Evolutionary conservation across 1,140 invertebrate genomes (phyloP).

Genomic region (Cydia splendana): DNA sequence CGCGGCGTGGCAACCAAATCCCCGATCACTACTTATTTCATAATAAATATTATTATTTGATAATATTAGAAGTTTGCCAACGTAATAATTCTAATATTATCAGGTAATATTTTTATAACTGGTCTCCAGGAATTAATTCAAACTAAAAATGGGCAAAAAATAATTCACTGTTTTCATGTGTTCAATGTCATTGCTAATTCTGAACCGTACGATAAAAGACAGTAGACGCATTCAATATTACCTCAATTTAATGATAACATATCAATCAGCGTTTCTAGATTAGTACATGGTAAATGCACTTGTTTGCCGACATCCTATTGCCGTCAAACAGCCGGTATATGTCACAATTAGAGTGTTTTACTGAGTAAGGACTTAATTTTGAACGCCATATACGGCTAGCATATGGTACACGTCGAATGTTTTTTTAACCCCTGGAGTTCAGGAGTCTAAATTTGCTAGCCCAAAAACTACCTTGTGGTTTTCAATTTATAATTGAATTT

Average conservation of each 20-base stretch:
- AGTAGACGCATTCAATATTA: constrained; percentile 13
- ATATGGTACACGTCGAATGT: no score
- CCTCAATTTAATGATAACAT: constrained; percentile 29
- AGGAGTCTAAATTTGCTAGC: no score
- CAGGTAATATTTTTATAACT: background rate
- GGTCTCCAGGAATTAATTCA: background rate
- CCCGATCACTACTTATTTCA: background rate
- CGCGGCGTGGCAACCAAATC: no score
- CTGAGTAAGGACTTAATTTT: background rate
- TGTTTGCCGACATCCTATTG: background rate
- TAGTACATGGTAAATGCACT: background rate
- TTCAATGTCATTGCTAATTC: background rate
- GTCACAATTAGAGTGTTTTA: background rate
- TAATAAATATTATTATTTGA: background rate
- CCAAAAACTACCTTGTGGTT: no score
- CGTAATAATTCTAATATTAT: background rate
- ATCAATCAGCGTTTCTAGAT: constrained; percentile 17
- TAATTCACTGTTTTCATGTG: background rate
- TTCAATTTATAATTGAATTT: no score
- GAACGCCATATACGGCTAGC: background rate
- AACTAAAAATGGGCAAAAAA: no score
- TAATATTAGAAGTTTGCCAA: background rate
- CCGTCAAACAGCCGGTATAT: background rate
- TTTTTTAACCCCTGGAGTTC: background rate
- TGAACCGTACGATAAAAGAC: background rate